Conservation (phyloP, 2,113 vertebrate species). For the Strix uralensis region DNA sequence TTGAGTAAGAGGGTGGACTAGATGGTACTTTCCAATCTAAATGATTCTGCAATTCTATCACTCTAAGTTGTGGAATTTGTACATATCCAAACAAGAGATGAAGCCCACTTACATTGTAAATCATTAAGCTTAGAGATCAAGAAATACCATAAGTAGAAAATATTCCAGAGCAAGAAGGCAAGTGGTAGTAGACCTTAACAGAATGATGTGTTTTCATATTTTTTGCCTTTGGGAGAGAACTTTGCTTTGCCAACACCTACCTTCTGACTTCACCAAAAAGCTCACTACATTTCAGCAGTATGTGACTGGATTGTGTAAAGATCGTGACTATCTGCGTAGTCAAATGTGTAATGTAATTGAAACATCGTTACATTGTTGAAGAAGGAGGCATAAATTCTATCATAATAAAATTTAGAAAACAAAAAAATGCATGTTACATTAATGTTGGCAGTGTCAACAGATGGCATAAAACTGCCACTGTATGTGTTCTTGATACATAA, state of each 20-base stretch:
- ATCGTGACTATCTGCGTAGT: not conserved
- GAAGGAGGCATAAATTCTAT: not conserved
- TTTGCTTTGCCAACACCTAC: not conserved
- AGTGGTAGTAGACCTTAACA: not conserved
- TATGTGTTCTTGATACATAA: not conserved
- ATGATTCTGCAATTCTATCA: not conserved
- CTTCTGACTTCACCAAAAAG: not conserved
- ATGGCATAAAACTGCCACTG: not conserved
- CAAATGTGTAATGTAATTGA: not conserved
- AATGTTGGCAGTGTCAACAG: not conserved
- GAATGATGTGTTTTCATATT: not conserved
- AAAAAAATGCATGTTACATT: not conserved
- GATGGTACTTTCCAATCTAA: not conserved
- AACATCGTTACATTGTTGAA: not conserved
- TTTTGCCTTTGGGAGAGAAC: not conserved
- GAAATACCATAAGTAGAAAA: not conserved
- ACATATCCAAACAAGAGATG: not conserved
- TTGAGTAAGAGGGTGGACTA: not conserved
- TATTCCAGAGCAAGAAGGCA: not conserved
- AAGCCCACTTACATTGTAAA: not conserved
- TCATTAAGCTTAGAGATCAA: not conserved
- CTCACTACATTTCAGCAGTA: not conserved
- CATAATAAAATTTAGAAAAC: not conserved
- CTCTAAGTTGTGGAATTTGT: not conserved
- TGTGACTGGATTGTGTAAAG: not conserved